Base-by-base conservation (phyloP, 2,797 vertebrate genomes). In the Ceryle rudis region DNA sequence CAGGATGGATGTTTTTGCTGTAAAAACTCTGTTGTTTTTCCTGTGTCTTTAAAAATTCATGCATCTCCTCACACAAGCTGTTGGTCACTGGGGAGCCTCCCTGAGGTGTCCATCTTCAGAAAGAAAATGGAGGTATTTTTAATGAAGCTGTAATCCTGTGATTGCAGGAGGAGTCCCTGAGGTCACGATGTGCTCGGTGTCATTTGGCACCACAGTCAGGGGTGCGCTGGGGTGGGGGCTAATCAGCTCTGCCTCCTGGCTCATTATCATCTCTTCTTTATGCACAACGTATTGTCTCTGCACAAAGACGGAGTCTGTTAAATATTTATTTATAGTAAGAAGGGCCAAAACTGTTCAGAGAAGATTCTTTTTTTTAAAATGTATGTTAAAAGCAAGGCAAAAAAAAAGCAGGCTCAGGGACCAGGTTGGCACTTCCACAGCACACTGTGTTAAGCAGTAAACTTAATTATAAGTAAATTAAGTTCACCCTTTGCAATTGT, bases 181-280 rank as follows among this genome's bases (percentile, higher is more conserved):
- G 89, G 82, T 77, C 78, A 64, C 54, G 14, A 22, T 1, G 9
- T 9, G 51, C 39, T 67, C 41, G 0, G 9, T 91, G 87, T 16
- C 74, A 20, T 44, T 79, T 1, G 4, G 60, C 52, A 42, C 75
- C 67, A 29, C 81, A 71, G 64, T 35, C 93, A 70, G 67, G 81
- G 92, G 22, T 81, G 80, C 1, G 7, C 42, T 5, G 19, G 83
- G 66, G 67, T 44, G 51, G 78, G 41, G 89, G 77, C 87, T 95
- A 78, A 97, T 96, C 83, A 69, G 71, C 5, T 0, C 69, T 47
- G 82, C 57, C 29, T 75, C n/a, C 69, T 71, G 64, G 17, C 92
- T 96, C 86, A 95, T 97, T 97, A 94, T 33, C 95, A 95, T 95
- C 81, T 86, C 58, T 28, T 96, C 74, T 44, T 69, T 41, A 92